Evolutionary conservation across 2,888 invertebrate species (phyloP).

Genomic region (Protonemura montana): DNA sequence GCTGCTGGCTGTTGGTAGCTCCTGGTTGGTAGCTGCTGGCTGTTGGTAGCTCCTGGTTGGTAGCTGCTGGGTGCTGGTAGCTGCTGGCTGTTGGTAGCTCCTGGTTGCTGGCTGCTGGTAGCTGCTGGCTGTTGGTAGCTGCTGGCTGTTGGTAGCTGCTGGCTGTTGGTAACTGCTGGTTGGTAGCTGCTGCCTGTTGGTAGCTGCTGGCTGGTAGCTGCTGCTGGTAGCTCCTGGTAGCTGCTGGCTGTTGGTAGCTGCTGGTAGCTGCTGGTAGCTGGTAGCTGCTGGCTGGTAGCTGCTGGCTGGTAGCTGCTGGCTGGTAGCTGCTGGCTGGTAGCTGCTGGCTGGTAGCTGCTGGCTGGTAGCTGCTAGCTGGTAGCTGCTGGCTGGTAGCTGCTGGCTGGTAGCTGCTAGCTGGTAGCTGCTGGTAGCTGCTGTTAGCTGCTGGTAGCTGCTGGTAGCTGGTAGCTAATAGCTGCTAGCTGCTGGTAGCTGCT

Average conservation of each 20-base stretch:
- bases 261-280: neutral
- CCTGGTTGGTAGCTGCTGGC: neutral
- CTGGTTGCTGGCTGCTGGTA: neutral
- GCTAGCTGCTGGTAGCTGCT: neutral
- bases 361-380: too few species aligned
- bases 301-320: neutral
- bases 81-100: too few species aligned
- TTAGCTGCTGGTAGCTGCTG: too few species aligned
- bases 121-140: too few species aligned
- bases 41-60: too few species aligned
- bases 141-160: neutral
- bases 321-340: too few species aligned
- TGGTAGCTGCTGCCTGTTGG: neutral
- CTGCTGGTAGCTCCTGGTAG: neutral
- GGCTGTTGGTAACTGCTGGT: too few species aligned
- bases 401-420: too few species aligned
- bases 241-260: neutral
- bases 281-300: too few species aligned
- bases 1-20: neutral
- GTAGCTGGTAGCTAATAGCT: too few species aligned
- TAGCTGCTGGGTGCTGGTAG: neutral
- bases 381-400: neutral
- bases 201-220: too few species aligned
- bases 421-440: neutral
- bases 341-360: too few species aligned